These are phyloP conservation scores for Mechanitis mazaeus DNA, from an alignment of 2,888 invertebrate species.

Conservation along the genomic window DNA sequence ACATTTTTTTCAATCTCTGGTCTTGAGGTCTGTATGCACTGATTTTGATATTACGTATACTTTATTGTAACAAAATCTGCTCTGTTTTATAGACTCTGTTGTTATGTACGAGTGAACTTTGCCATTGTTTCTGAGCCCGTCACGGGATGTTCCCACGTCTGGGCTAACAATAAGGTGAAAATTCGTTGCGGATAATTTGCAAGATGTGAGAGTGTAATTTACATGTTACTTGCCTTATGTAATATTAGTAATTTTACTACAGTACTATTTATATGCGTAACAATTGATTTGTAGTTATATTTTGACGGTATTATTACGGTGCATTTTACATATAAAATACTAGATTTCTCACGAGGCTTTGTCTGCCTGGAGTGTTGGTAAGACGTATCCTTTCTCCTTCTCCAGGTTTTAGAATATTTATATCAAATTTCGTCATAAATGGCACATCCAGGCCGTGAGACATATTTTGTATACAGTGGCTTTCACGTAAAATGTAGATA, in stretches of 20 bases:
- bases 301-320: background rate
- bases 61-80: constrained; percentile 51
- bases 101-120: constrained; percentile 74
- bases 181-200: constrained; percentile 66
- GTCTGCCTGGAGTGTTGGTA: too few relatives aligned
- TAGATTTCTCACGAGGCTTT: too few relatives aligned
- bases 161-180: constrained; percentile 70
- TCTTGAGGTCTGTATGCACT: constrained; percentile 44
- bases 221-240: constrained; percentile 47
- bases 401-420: too few relatives aligned
- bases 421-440: too few relatives aligned
- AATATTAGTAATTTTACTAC: constrained; percentile 32
- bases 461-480: too few relatives aligned
- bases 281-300: constrained; percentile 8
- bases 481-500: too few relatives aligned
- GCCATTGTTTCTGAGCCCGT: constrained; percentile 67
- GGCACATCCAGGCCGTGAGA: too few relatives aligned
- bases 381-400: too few relatives aligned
- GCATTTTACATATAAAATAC: too few relatives aligned
- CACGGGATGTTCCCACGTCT: constrained; percentile 66
- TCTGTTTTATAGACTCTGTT: constrained; percentile 71
- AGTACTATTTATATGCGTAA: constrained; percentile 5
- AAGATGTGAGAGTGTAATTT: constrained; percentile 48
- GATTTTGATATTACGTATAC: constrained; percentile 56
- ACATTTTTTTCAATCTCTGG: constrained; percentile 15